Conservation (phyloP, 92 coral and sea anemone species). For the Epizoanthus rinbou region DNA sequence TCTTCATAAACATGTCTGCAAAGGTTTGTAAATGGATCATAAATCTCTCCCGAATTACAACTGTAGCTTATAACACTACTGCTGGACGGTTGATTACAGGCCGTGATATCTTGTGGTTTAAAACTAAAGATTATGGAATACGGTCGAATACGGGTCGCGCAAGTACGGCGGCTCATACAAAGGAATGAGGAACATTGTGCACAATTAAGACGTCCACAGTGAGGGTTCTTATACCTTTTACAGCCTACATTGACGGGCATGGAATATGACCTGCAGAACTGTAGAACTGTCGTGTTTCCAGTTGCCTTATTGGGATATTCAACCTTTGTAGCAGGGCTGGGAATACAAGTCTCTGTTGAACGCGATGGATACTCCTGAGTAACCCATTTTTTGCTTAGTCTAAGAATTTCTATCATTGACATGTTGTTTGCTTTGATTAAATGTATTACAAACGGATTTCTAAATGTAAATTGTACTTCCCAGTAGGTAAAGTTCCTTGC, state of each 20-base stretch:
- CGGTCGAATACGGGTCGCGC: background rate
- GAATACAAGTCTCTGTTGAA: background rate
- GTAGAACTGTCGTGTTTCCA: background rate
- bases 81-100: no score
- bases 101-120: background rate
- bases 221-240: background rate
- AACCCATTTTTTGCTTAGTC: background rate
- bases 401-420: background rate
- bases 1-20: background rate
- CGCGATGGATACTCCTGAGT: background rate
- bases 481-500: conserved; percentile 9
- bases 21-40: background rate
- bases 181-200: no score
- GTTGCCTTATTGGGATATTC: no score
- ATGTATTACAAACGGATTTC: no score
- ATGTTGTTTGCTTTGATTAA: background rate
- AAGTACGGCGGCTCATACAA: no score
- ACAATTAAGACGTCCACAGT: background rate
- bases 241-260: background rate
- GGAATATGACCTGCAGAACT: background rate
- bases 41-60: background rate
- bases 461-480: background rate
- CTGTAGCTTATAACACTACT: background rate
- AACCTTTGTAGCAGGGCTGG: background rate
- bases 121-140: background rate